Base-by-base conservation (phyloP, 2,888 invertebrate species). In the Oligia fasciuncula region DNA sequence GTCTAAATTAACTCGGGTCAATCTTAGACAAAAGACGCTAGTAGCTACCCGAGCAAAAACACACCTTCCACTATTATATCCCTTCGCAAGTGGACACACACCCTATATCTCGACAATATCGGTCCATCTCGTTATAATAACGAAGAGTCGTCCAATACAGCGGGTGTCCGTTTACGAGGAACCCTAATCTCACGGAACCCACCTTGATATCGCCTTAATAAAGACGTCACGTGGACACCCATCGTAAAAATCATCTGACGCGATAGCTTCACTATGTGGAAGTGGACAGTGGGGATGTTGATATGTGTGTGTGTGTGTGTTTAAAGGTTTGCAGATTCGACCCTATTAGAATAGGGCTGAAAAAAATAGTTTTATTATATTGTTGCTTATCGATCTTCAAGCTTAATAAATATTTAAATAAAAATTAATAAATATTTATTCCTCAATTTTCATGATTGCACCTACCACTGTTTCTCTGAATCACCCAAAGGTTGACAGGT, bases 121-220 rank as follows among this genome's bases (percentile, higher is more conserved):
- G 76, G 29, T 14, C 75, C 67, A 81, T 83, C 82, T 81, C 68
- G 82, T 83, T 82, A 80, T 86, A 83, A 86, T 87, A 89, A 85
- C 80, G 85, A 62, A 74, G 77, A 85, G 82, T 81, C 91, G 87
- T 91, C 92, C 91, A 89, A 87, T 91, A 90, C 93, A 91, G 92
- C 92, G 92, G 92, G 92, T 91, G 94, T 92, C 93, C 93, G 90
- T 95, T 95, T 95, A 95, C 92, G 94, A 94, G 85, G 87, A 87
- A 73, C 91, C 93, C 94, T 93, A 92, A 95, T 94, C 94, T 92
- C 76, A 88, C 84, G 88, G 91, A 84, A 91, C 92, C 93, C 93
- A 94, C 95, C 94, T 94, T 93, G 90, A 90, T 90, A 88, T 89
- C 81, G 87, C 86, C 91, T 93, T 95, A 94, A 94, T 95, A 94